Percentiles rank a stretch among this genome's conserved stretches.
Evolutionary conservation across 1,140 invertebrate genomes (phyloP).

Genomic region (Rhizoglyphus robini): DNA sequence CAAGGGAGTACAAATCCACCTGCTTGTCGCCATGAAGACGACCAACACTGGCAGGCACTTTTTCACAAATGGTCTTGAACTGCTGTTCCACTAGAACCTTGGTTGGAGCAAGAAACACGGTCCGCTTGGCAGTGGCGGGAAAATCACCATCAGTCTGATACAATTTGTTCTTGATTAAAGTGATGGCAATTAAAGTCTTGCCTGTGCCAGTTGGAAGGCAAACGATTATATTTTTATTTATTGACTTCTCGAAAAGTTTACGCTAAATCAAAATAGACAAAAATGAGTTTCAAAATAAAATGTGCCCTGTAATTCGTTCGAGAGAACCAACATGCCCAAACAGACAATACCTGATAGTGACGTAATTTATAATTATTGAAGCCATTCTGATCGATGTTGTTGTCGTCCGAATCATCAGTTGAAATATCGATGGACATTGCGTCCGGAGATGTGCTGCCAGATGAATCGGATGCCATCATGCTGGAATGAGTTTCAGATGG

Average conservation of each 20-base stretch:
- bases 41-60: slow-evolving; percentile 43
- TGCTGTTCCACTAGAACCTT: slow-evolving; percentile 69
- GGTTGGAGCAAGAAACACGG: slow-evolving; percentile 35
- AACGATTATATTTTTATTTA: slow-evolving; percentile 62
- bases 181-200: slow-evolving; percentile 79
- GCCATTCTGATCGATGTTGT: neutral
- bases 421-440: neutral
- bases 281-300: neutral
- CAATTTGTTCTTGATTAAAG: slow-evolving; percentile 54
- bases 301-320: too few species aligned
- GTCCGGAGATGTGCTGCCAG: too few species aligned
- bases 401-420: neutral
- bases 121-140: slow-evolving; percentile 32
- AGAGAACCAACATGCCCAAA: too few species aligned
- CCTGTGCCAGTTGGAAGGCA: slow-evolving; percentile 78
- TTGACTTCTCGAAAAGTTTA: slow-evolving; percentile 58
- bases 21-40: slow-evolving; percentile 44
- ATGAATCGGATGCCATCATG: too few species aligned
- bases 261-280: slow-evolving; percentile 37
- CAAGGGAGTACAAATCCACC: slow-evolving; percentile 23
- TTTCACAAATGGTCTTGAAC: slow-evolving; percentile 43
- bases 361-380: neutral
- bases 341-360: neutral
- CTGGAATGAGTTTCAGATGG: too few species aligned
- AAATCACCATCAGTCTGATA: slow-evolving; percentile 28